Evolutionary conservation across 2,113 vertebrate genomes (phyloP), one percentile per base, ranked within the genome.

Genomic region (Panthera tigris): DNA sequence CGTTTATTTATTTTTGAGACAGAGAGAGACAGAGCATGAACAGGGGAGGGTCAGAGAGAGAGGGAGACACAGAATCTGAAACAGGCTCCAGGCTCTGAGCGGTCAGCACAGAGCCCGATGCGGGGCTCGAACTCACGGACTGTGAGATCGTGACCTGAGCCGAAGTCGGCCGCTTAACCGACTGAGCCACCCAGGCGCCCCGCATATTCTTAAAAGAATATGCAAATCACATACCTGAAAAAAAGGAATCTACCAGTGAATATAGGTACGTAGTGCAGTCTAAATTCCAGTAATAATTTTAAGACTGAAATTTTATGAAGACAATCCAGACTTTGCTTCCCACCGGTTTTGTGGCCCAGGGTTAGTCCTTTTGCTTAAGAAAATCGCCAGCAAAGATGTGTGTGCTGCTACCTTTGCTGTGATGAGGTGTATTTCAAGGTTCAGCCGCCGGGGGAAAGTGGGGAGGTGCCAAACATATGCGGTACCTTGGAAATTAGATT

Each of bases 371-470:
- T 88, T 13, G 29, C 12, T 31, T 76, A 45, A 52, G 81, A 91
- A 71, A 57, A 63, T 29, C 4, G 1, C 57, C 57, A 23, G 23
- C 21, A 89, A 39, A 31, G 23, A 39, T 2, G 10, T 9, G 3
- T n/a, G 36, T 9, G 11, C 16, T 11, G 21, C 0, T 25, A 15
- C 7, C 29, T 69, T 55, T 3, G 5, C 16, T 1, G 25, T 14
- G 29, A 65, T 36, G 25, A 16, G 31, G 5, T 48, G 25, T 41
- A 33, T 19, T 63, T 45, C 41, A 39, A 4, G 0, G 0, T 33
- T 39, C 7, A 0, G 10, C 84, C 36, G 31, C 36, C 39, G 87
- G 93, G 27, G 68, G 12, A 55, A 45, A 18, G 16, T 6, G 2
- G 27, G 41, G 25, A 48, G 11, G 7, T 48, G 18, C 15, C 68